Conservation (phyloP, 2,888 invertebrate species). For the Lasioglossum malachurum region DNA sequence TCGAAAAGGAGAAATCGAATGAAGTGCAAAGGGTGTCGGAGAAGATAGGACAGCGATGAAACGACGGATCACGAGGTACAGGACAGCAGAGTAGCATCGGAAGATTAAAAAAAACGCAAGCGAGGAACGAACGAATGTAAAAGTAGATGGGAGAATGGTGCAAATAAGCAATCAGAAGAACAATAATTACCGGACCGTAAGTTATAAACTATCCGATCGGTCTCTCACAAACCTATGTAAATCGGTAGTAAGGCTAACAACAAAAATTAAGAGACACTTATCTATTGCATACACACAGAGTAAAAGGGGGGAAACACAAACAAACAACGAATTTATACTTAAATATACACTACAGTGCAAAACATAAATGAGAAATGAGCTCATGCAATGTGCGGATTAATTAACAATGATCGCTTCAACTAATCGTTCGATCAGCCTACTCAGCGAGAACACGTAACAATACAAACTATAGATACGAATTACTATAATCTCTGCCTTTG, state of each 20-base stretch:
- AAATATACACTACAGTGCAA: constrained; percentile 38
- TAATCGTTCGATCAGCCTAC: constrained; percentile 40
- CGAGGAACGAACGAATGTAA: constrained; percentile 33
- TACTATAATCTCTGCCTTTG: neutral
- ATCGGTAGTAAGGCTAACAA: constrained; percentile 36
- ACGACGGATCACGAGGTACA: constrained; percentile 33
- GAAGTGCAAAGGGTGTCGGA: constrained; percentile 16
- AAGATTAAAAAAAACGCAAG: constrained; percentile 41
- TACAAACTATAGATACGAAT: constrained; percentile 31
- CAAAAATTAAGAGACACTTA: constrained; percentile 34
- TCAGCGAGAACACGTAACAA: constrained; percentile 39
- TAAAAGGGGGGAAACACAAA: neutral
- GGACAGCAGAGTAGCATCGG: constrained; percentile 39
- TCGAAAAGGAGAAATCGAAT: constrained; percentile 22
- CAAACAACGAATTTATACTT: constrained; percentile 19
- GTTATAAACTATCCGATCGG: constrained; percentile 29
- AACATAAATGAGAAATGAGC: constrained; percentile 42
- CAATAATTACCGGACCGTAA: constrained; percentile 19
- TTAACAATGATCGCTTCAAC: constrained; percentile 25
- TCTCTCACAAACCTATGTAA: constrained; percentile 27
- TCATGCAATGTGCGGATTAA: constrained; percentile 55
- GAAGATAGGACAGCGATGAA: constrained; percentile 28
- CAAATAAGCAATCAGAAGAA: constrained; percentile 51
- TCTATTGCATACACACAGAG: constrained; percentile 18
- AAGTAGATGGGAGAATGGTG: constrained; percentile 25